Evolutionary conservation across 2,797 vertebrate genomes (phyloP), one percentile per base, ranked within the genome.

Genomic region (Galago senegalensis): DNA sequence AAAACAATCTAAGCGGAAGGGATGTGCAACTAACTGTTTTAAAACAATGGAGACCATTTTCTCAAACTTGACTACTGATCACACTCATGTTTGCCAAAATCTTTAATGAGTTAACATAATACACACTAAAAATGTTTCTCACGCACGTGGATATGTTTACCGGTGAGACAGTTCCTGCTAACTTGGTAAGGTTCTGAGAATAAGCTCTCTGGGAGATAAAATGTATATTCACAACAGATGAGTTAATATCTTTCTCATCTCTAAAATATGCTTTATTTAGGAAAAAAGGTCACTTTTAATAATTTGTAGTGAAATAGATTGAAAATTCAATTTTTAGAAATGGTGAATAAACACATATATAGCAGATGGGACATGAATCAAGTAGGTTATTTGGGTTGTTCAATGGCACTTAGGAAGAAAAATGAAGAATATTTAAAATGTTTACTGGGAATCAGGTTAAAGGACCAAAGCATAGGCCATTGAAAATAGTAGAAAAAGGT

Each of bases 81-180:
- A n/a, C 81, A 27, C 21, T 85, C 70, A 81, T 56, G 92, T 91
- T 88, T 86, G 77, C 56, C 58, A 90, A 92, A 94, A 58, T 91
- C 86, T 91, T 94, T 88, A 86, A 94, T 90, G 82, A 92, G 94
- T 95, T 69, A 96, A 85, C 80, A 46, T 43, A 93, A 85, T 46
- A 53, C 21, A 79, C 29, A 70, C 7, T 86, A 0, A 46, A 40
- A 31, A 43, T 49, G 73, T 89, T 96, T 94, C 72, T 93, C 86
- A 46, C 76, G 58, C 11, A 34, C 2, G 18, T 43, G 73, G 37
- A 75, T 43, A 67, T 83, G 56, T 72, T 72, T 34, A 86, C 25
- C 65, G n/a, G 21, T 6, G 14, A 94, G 58, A 93, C 73, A 8
- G 37, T 67, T 37, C 27, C 31, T 73, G 63, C 56, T 89, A 81